Base-by-base conservation (phyloP, 2,888 invertebrate species). In the Oxyteleia sp. region DNA sequence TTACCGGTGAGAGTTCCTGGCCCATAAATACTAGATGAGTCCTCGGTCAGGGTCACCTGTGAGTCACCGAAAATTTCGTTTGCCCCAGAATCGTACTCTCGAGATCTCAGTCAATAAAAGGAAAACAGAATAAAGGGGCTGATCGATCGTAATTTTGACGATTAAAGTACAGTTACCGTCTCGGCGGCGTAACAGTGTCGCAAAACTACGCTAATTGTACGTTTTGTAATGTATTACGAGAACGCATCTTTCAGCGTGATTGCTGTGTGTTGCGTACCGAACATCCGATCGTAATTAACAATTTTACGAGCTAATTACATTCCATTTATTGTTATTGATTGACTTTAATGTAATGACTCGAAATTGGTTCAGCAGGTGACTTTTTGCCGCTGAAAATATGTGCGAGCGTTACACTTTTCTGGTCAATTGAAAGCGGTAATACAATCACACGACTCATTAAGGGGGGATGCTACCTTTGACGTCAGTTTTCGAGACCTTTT, bases 101-200 rank as follows among this genome's bases (percentile, higher is more conserved):
- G 32, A 43, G 18, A 59, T 63, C 15, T 18, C 11, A 15, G 4
- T 26, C 13, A 47, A 10, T 32, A 63, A 53, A 15, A 29, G 45
- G 5, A 63, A 1, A 51, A 61, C 7, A 49, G 45, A 59, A 4
- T 26, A 7, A 61, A 32, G 57, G 38, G 66, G 1, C 43, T 32
- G 64, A 8, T 47, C 32, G 38, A 63, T 78, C 41, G 38, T 69
- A 69, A 47, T 80, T 64, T 64, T 80, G 57, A 72, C 38, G 41
- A 74, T 74, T 35, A 72, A 80, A 71, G 72, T 66, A 80, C 80
- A 80, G 80, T 80, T 81, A 81, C 4, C 11, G 38, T 61, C 43
- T 61, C 18, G 23, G 5, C 43, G 20, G 7, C 43, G 18, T 29
- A 76, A 53, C 68, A 53, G 23, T 68, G 61, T 69, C 41, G 38